Conservation (phyloP, 2,888 invertebrate species). For the Loripinus fragilis region DNA sequence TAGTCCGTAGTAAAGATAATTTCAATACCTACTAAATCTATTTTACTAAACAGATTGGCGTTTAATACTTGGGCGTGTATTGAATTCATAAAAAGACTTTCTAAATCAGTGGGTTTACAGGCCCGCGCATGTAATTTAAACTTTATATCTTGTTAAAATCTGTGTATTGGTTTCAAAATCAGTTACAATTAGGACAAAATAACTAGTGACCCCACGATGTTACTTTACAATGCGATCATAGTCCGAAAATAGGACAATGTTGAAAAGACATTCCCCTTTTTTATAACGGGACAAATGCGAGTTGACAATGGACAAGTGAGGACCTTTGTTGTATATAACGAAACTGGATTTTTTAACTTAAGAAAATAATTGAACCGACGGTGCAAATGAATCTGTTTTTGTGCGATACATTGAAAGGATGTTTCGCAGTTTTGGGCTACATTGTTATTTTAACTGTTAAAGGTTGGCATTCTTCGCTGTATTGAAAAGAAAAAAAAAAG, state of each 20-base stretch:
- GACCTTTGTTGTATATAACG: no score
- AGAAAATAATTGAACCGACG: no score
- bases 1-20: not conserved
- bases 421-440: no score
- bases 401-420: no score
- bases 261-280: not conserved
- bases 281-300: not conserved
- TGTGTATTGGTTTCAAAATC: conserved; percentile 25
- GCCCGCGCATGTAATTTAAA: not conserved
- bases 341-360: no score
- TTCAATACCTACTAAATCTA: not conserved
- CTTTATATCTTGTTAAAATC: not conserved
- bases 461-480: no score
- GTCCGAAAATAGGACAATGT: not conserved
- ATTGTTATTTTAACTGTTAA: no score
- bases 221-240: not conserved
- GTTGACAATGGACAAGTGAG: not conserved
- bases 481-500: no score
- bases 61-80: conserved; percentile 11
- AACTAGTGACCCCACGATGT: conserved; percentile 26
- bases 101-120: conserved; percentile 3
- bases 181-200: conserved; percentile 26
- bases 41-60: not conserved
- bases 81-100: not conserved
- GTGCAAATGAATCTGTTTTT: no score